Evolutionary conservation across 2,888 invertebrate genomes (phyloP).

Genomic region (Carpatolechia fugitivella): DNA sequence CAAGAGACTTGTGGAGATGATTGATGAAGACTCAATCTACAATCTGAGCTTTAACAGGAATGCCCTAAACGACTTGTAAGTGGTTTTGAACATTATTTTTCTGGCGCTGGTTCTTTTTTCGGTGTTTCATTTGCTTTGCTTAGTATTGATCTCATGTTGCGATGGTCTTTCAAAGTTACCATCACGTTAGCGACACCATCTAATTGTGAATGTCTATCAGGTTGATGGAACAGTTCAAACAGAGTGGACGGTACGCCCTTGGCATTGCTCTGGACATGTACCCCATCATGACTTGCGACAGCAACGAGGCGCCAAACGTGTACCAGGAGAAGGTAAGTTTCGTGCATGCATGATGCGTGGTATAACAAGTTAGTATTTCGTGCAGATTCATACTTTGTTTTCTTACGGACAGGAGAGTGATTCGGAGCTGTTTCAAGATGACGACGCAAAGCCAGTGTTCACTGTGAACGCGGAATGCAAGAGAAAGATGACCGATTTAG

Average conservation of each 20-base stretch:
- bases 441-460: conserved; percentile 56
- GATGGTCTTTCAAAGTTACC: no score
- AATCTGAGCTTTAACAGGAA: conserved; percentile 63
- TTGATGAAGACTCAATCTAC: conserved; percentile 62
- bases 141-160: no score
- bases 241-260: conserved; percentile 82
- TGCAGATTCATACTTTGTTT: no score
- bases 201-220: conserved; percentile 49
- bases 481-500: conserved; percentile 83
- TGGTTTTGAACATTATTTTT: conserved; percentile 7
- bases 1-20: conserved; percentile 73
- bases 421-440: conserved; percentile 34
- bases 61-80: conserved; percentile 79
- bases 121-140: no score
- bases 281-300: conserved; percentile 85
- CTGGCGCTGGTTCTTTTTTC: background rate
- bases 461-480: conserved; percentile 80
- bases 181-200: background rate
- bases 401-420: conserved; percentile 62
- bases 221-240: conserved; percentile 81
- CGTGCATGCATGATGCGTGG: no score
- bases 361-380: no score
- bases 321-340: conserved; percentile 75
- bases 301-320: conserved; percentile 85
- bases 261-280: conserved; percentile 85